Conservation (phyloP, 2,888 invertebrate genomes). For the Synanthedon vespiformis region DNA sequence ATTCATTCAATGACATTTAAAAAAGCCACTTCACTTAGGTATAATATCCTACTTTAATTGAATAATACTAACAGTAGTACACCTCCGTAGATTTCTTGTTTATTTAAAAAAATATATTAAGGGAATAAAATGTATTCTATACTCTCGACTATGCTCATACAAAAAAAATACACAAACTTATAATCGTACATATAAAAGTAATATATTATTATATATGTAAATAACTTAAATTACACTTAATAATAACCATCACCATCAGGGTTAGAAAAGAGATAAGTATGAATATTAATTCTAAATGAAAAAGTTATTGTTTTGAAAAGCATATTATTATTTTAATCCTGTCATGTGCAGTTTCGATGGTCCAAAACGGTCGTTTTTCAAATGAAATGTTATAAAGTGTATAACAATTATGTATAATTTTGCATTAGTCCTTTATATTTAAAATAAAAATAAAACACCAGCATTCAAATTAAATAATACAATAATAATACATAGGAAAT, state of each 20-base stretch:
- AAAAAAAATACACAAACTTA: slow-evolving; percentile 13
- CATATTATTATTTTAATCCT: slow-evolving; percentile 7
- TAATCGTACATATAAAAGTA: neutral
- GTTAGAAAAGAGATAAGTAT: neutral
- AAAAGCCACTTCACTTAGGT: slow-evolving; percentile 15
- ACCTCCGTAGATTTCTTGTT: slow-evolving; percentile 5
- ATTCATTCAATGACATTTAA: slow-evolving; percentile 41
- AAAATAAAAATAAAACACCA: no score
- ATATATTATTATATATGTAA: neutral
- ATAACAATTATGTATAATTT: no score
- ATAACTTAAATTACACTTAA: neutral
- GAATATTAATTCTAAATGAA: neutral
- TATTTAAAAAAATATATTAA: no score
- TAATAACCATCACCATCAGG: neutral
- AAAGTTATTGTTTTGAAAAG: neutral
- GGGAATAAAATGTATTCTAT: slow-evolving; percentile 2
- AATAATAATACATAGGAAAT: no score
- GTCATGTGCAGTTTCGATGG: slow-evolving; percentile 64
- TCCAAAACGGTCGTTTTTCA: slow-evolving; percentile 38
- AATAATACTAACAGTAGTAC: slow-evolving; percentile 4
- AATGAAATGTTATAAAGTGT: neutral
- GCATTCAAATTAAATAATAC: no score
- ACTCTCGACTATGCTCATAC: no score
- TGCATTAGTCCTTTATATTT: no score
- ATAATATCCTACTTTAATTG: slow-evolving; percentile 1